Evolutionary conservation across 2,888 invertebrate species (phyloP).

Genomic region (Nebria brevicollis): DNA sequence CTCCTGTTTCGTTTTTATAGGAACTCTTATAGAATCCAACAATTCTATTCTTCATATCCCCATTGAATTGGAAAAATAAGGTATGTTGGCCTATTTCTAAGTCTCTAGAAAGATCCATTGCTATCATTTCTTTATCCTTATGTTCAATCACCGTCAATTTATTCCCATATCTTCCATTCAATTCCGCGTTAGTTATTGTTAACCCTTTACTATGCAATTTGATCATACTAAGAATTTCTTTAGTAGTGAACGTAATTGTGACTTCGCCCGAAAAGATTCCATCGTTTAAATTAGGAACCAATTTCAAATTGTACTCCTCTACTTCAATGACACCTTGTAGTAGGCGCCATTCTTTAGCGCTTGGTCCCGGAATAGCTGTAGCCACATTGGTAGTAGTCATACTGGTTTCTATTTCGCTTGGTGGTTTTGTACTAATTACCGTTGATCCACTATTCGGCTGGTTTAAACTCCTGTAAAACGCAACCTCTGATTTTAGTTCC

Average conservation of each 20-base stretch:
- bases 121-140: slow-evolving; percentile 54
- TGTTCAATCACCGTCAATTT: slow-evolving; percentile 46
- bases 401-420: slow-evolving; percentile 15
- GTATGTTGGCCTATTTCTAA: slow-evolving; percentile 60
- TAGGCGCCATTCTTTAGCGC: slow-evolving; percentile 63
- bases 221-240: slow-evolving; percentile 63
- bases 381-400: slow-evolving; percentile 13
- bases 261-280: slow-evolving; percentile 69
- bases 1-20: slow-evolving; percentile 63
- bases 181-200: slow-evolving; percentile 59
- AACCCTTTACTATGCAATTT: slow-evolving; percentile 72
- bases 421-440: slow-evolving; percentile 28
- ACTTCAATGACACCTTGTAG: slow-evolving; percentile 70
- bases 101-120: slow-evolving; percentile 39
- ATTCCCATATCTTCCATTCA: slow-evolving; percentile 54
- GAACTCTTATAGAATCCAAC: slow-evolving; percentile 79
- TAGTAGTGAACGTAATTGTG: slow-evolving; percentile 63
- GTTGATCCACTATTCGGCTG: slow-evolving; percentile 11
- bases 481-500: slow-evolving; percentile 52
- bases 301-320: slow-evolving; percentile 71
- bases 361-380: slow-evolving; percentile 15
- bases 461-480: slow-evolving; percentile 48
- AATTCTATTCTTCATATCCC: slow-evolving; percentile 73
- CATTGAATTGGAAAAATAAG: slow-evolving; percentile 71
- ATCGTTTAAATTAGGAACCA: slow-evolving; percentile 73